Evolutionary conservation across 2,797 vertebrate genomes (phyloP), one percentile per base, ranked within the genome.

Genomic region (Uromys caudimaculatus): DNA sequence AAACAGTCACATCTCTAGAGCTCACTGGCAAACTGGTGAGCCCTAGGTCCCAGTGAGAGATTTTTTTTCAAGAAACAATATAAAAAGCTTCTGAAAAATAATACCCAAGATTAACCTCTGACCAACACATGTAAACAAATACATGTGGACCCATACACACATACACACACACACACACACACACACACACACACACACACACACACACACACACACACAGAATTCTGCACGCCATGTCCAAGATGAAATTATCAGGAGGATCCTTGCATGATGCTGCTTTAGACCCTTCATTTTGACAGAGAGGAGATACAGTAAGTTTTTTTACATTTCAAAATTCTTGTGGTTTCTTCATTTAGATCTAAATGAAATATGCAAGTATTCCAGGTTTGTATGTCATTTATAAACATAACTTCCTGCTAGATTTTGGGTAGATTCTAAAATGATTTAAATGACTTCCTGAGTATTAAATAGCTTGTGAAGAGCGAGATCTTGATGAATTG

Each of bases 401-500:
- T 92, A 98, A 97, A 95, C 29, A 91, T 35, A 94, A 93, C 78
- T 94, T 88, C 56, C 38, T 92, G 44, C 91, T 97, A 83, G 93
- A 91, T 97, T 96, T 95, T 78, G 86, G 44, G 38, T 95, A 94
- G 76, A 94, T 91, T 95, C 71, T 91, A 86, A 96, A 97, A 81
- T 95, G 83, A 90, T 54, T 97, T 95, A 97, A 96, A 94, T 96
- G 89, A 82, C 89, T 97, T 97, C 60, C 64, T 95, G 93, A 95
- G 60, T 93, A 95, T 95, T 95, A 97, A 95, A 89, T 93, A 97
- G 64, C 71, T 94, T 21, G 29, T 91, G 56, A 96, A 96, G 89
- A 87, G 58, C 52, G 95, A 97, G 94, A 93, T 96, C 83, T 95
- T 97, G 92, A 97, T 95, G 89, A 96, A 96, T 94, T 95, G 92